Evolutionary conservation across 2,113 vertebrate species (phyloP), one percentile per base, ranked within the genome.

Genomic region (Lasiurus borealis): DNA sequence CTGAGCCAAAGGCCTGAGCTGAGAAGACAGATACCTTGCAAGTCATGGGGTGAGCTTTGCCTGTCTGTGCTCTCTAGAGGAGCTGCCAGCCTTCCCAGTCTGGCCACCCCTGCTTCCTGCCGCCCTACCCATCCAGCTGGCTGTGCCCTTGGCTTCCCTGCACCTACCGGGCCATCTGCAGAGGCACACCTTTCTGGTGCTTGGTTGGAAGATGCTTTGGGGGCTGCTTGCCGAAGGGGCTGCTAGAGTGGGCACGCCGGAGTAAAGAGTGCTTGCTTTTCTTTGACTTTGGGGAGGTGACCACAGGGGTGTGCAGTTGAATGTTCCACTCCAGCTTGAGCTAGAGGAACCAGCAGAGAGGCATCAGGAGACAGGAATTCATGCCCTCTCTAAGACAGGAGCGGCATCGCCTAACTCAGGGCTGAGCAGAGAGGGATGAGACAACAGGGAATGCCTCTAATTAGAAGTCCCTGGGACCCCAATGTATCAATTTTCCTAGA

Each of bases 301-400:
- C n/a, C 25, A 75, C 76, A 12, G 97, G 97, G 34, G 21, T 80
- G 25, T 88, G 94, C 59, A 97, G 82, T 21, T 85, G 90, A 86
- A 96, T 0, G 1, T 92, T 94, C 90, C 97, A 96, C 69, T 97
- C 85, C 82, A 68, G 69, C 50, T 52, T 72, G 68, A 97, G 64
- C 97, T 97, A 88, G 85, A 66, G 40, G 27, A 86, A 69, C 34
- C 59, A 87, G 36, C 59, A 90, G 81, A 95, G 36, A 78, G 48
- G 73, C 36, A 14, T 93, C 71, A 87, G 62, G 25, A 21, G 80
- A 46, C 11, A 66, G 52, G 69, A 80, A 75, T n/a, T 59, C 62
- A 85, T 69, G 23, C 36, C 52, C 50, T 90, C 40, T 62, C 15
- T 46, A 77, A 29, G 54, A 18, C 5, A 15, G 31, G 36, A 76